These are phyloP conservation scores for Cyclophora punctaria DNA, from an alignment of 2,888 invertebrate species.

Conservation along the genomic window DNA sequence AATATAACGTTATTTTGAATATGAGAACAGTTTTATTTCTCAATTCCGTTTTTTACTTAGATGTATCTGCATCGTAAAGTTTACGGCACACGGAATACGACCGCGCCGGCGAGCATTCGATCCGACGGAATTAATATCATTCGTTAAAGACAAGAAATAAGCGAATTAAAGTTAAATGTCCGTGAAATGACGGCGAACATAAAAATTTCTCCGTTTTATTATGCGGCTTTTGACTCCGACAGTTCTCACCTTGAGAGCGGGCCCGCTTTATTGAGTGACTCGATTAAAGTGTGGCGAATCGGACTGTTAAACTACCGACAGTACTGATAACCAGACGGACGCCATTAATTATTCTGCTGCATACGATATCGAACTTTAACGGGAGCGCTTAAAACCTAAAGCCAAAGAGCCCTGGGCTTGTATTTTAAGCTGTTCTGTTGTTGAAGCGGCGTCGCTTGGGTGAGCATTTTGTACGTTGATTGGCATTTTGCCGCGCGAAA, in stretches of 20 bases:
- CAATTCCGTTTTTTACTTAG: slow-evolving; percentile 37
- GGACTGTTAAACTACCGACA: slow-evolving; percentile 54
- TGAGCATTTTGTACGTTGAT: slow-evolving; percentile 64
- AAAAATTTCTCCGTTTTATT: slow-evolving; percentile 58
- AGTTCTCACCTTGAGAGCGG: slow-evolving; percentile 56
- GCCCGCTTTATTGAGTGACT: slow-evolving; percentile 54
- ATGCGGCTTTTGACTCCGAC: slow-evolving; percentile 48
- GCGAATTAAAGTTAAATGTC: slow-evolving; percentile 62
- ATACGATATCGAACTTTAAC: slow-evolving; percentile 26
- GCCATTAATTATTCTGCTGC: slow-evolving; percentile 11
- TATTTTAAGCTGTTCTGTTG: slow-evolving; percentile 24
- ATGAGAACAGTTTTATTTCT: slow-evolving; percentile 55
- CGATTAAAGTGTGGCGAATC: slow-evolving; percentile 68
- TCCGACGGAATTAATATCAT: slow-evolving; percentile 49
- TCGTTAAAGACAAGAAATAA: slow-evolving; percentile 49
- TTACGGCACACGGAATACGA: slow-evolving; percentile 23
- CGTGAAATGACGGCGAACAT: slow-evolving; percentile 68
- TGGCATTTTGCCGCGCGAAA: slow-evolving; percentile 69
- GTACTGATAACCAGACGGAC: slow-evolving; percentile 16
- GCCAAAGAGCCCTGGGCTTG: slow-evolving; percentile 10
- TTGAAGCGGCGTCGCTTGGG: slow-evolving; percentile 38
- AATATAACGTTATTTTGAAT: slow-evolving; percentile 51
- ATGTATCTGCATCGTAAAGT: slow-evolving; percentile 41
- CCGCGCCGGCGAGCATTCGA: slow-evolving; percentile 40
- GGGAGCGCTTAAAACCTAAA: slow-evolving; percentile 26